Base-by-base conservation (phyloP, 2,113 vertebrate genomes). In the Xenus cinereus region DNA sequence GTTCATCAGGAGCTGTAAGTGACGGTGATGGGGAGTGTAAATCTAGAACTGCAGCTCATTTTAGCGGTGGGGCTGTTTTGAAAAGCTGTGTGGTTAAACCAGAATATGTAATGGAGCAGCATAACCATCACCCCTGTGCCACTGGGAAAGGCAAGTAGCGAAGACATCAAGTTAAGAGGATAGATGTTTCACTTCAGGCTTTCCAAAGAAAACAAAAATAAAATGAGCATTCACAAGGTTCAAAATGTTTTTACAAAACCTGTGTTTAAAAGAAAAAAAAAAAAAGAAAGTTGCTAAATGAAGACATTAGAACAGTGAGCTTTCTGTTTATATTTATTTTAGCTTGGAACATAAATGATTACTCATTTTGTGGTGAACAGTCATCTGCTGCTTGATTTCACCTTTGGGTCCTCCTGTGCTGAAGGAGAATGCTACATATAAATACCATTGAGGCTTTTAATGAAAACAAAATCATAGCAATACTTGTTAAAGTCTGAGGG, bases 171-270 rank as follows among this genome's bases (percentile, higher is more conserved):
- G n/a, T 87, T 69, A 39, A 56, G 76, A 85, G 92, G 86, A 74
- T 45, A 76, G 77, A 83, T 39, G 48, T 82, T 92, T 84, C 69
- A 37, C 46, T 64, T 86, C 26, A 67, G 41, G 35, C 82, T 80
- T 91, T 92, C 77, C 92, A 97, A 95, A 62, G 66, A 87, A 95
- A 94, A 93, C 45, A 89, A 60, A 83, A 93, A 76, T 82, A 83
- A 94, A 93, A 68, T 64, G 21, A 94, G 32, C 43, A 39, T 84
- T 84, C 67, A 68, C 24, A 51, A 79, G 77, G 37, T 41, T 91
- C 1, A 2, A 82, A 84, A 91, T 79, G 59, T 76, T 93, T 95
- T 88, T 73, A 91, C 41, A 95, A 91, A 91, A 24, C n/a, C 5
- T 22, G 26, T 43, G 27, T 95, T 94, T 77, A 86, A 90, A 87